Evolutionary conservation across 2,113 vertebrate genomes (phyloP).

Genomic region (Parotia lawesii): DNA sequence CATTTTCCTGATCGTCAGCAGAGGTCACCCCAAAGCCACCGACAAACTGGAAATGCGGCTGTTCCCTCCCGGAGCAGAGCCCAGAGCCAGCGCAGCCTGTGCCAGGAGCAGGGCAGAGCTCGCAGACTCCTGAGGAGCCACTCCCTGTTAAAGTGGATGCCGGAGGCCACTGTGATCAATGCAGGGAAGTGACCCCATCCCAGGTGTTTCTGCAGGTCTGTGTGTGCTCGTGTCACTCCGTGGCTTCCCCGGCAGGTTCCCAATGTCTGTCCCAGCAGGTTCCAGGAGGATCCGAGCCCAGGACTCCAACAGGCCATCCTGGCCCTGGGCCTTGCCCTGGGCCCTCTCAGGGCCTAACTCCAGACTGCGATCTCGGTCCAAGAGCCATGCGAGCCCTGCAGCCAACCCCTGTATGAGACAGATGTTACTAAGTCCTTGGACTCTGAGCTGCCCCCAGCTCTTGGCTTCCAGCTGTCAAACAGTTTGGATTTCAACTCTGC

Average conservation of each 20-base stretch:
- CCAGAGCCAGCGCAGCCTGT: rapidly evolving
- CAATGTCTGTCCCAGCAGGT: neutral
- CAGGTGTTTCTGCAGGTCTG: rapidly evolving
- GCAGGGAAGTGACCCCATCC: rapidly evolving
- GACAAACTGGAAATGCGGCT: rapidly evolving
- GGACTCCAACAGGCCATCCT: neutral
- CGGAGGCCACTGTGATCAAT: rapidly evolving
- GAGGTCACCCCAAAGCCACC: slow-evolving; percentile 38
- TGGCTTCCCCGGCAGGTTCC: neutral
- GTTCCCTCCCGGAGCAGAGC: neutral
- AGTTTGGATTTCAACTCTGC: neutral
- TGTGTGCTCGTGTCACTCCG: rapidly evolving
- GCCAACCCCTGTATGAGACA: neutral
- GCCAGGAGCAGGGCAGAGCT: neutral
- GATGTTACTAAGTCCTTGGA: rapidly evolving
- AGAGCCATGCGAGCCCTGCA: neutral
- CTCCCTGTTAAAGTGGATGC: rapidly evolving
- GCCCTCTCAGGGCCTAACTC: neutral
- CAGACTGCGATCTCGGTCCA: neutral
- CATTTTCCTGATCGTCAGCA: neutral
- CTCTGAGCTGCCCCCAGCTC: neutral
- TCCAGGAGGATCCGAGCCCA: neutral
- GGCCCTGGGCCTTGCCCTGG: too few species aligned
- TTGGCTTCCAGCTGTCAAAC: neutral
- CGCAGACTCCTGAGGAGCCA: neutral